Evolutionary conservation across 2,113 vertebrate species (phyloP).

Genomic region (Onychostruthus taczanowskii): DNA sequence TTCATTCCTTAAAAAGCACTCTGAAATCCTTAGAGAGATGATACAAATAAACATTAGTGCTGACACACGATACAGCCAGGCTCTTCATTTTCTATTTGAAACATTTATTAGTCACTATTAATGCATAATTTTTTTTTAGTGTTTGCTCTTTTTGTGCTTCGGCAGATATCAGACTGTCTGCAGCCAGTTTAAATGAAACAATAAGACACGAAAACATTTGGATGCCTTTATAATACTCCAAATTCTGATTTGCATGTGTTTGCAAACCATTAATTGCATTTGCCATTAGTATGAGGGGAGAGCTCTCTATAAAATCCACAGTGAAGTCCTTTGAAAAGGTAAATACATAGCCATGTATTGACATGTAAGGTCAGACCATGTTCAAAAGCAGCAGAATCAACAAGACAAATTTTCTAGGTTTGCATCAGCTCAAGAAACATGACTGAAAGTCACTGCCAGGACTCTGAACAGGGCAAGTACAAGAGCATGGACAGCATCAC

Average conservation of each 20-base stretch:
- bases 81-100: conserved; percentile 23
- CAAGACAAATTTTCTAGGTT: neutral
- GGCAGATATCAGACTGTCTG: neutral
- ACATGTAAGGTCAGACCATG: neutral
- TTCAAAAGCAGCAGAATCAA: neutral
- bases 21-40: conserved; percentile 38
- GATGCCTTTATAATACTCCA: neutral
- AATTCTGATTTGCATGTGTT: neutral
- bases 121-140: neutral
- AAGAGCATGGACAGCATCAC: neutral
- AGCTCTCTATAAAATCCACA: neutral
- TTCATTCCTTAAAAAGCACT: conserved; percentile 47
- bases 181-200: neutral
- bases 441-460: neutral
- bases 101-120: conserved; percentile 19
- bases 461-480: neutral
- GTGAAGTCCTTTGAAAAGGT: neutral
- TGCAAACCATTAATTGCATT: neutral
- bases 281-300: neutral
- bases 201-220: neutral
- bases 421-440: neutral
- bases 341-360: neutral
- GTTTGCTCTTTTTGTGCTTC: neutral
- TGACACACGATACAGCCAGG: neutral
- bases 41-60: conserved; percentile 32